Base-by-base conservation (phyloP, 2,888 invertebrate species). In the Drosophila putrida region DNA sequence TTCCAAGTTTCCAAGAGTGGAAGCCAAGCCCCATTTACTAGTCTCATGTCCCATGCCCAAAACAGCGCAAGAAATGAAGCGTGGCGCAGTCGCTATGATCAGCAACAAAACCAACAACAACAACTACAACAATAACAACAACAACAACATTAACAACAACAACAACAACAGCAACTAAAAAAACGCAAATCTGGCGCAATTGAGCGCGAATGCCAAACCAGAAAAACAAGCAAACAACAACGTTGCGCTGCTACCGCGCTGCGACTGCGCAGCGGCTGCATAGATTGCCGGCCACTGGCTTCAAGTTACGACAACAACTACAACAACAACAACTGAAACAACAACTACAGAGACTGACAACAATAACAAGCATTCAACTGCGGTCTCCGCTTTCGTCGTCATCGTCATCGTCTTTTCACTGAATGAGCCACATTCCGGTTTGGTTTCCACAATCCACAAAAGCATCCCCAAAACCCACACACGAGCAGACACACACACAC, bases 161-260 rank as follows among this genome's bases (percentile, higher is more conserved):
- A 64, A 41, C 51, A 53, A 25, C 59, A 70, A n/a, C 50, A 61
- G 49, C 59, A 65, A 41, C 43, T 20, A 20, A 49, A 63, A 76
- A 82, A 86, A 88, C 83, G 81, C 89, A 85, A 87, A 82, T 89
- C 89, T 88, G 89, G 87, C 84, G 89, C 84, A 88, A 84, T 84
- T 88, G 87, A 86, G 72, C 82, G 87, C 83, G 87, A 86, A 82
- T 82, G 86, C 78, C 88, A 84, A 84, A 88, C 83, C 83, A 84
- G 83, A 88, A 84, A 84, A 84, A 88, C 82, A 84, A 82, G 69
- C 82, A 78, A 78, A 79, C 54, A 65, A 59, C 51, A 64, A 28
- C 44, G 13, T 9, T 49, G 44, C 47, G 25, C 50, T 41, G 50
- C 13, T 59, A 49, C 60, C 9, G 38, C 59, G 59, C 51, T 9